Base-by-base conservation (phyloP, 2,888 invertebrate species). In the Blastobasis lacticolella region DNA sequence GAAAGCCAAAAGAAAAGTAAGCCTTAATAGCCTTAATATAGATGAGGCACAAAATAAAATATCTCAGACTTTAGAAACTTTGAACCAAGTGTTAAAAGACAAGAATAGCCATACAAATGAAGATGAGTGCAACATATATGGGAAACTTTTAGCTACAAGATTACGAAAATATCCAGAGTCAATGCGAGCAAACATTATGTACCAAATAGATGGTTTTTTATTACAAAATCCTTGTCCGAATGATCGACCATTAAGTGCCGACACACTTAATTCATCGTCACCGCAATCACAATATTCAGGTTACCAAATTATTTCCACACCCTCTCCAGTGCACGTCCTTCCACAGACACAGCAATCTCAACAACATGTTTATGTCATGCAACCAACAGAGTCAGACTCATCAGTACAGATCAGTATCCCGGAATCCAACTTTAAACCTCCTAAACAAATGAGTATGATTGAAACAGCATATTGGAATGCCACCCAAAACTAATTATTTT, bases 81-180 rank as follows among this genome's bases (percentile, higher is more conserved):
- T 38, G n/a, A 47, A 47, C 47, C 7, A 38, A 37, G 47, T 38
- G 6, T 6, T 44, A 10, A n/a, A 8, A 6, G n/a, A 44, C 6
- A 44, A 44, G 10, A 44, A 10, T n/a, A 8, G 10, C 6, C n/a
- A 44, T 10, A 10, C 10, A n/a, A 10, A 44, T 6, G 10, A 47
- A n/a, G 53, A 53, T 36, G 53, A 53, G 9, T 53, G 49, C 40
- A 50, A 53, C 38, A 38, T 48, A 42, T 53, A 49, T 37, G 50
- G 41, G 23, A 45, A 50, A 41, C 23, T 53, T 8, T 38, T 53
- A 41, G 53, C 53, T 10, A 50, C 43, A 37, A 53, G 48, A 48
- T 43, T 53, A 41, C 7, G 50, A 23, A 46, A 49, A 41, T 45
- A 50, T 46, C 37, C 50, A 10, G 42, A 50, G 10, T 23, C 9